Base-by-base conservation (phyloP, 2,888 invertebrate genomes). In the Criorhina ranunculi region DNA sequence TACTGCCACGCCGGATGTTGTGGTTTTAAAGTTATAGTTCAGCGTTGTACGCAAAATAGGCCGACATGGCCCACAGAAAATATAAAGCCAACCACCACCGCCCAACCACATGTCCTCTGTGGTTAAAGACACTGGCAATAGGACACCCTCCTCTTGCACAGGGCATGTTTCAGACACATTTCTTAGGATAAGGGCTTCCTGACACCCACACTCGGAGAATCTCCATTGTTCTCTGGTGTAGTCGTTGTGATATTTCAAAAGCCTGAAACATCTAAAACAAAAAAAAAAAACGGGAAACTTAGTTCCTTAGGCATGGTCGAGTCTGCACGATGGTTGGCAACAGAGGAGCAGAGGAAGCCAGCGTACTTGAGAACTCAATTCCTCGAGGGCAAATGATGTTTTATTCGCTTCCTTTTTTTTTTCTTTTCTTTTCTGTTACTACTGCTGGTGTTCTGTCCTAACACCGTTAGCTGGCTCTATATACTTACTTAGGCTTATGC, bases 291-390 rank as follows among this genome's bases (percentile, higher is more conserved):
- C 24, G 40, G 5, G 12, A 42, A 67, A 64, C 64, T 64, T 40
- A 37, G 37, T 40, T 49, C 6, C 51, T 51, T 7, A 19, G 31
- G 46, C 29, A 9, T 49, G 17, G 57, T 31, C 37, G 31, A 29
- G 31, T 40, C 19, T 51, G 15, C 9, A n/a, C 9, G 24, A 24
- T 11, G 66, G 51, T 17, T n/a, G 33, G 1, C 12, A 31, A 11
- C 8, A 35, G 8, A 11, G 11, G 37, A n/a, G 24, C 24, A 57
- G 2, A 15, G 46, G 57, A 35, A 64, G 33, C 15, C 53, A 70
- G 57, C 60, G 51, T 77, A 60, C 55, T 77, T 66, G n/a, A 79
- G 42, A 79, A 75, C 67, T 79, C 59, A 79, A 79, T 75, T 79
- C 79, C 85, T 85, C 8, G 15, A 62, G 79, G 83, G 59, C 19